These are phyloP conservation scores for Nematolebias whitei DNA, from an alignment of 2,113 vertebrate genomes.

Conservation along the genomic window DNA sequence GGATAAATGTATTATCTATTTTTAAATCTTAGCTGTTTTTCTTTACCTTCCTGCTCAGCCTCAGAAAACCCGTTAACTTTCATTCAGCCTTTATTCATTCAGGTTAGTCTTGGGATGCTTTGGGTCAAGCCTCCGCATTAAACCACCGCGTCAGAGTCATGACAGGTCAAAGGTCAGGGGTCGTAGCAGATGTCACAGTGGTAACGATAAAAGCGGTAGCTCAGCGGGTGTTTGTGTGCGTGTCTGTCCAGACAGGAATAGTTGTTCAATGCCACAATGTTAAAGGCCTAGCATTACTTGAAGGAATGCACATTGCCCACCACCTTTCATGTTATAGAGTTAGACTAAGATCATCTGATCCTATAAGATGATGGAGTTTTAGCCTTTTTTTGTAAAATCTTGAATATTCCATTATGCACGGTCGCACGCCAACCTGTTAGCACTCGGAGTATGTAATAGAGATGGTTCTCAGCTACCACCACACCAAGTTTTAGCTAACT, in stretches of 20 bases:
- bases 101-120: too few relatives aligned
- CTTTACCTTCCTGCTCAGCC: constrained; percentile 6
- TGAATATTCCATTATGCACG: not conserved
- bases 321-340: too few relatives aligned
- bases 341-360: too few relatives aligned
- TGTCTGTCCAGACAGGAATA: constrained; percentile 56
- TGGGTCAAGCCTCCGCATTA: constrained; percentile 40
- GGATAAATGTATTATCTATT: constrained; percentile 11
- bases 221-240: constrained; percentile 20
- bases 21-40: not conserved
- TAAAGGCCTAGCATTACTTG: constrained; percentile 8
- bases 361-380: too few relatives aligned
- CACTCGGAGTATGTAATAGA: too few relatives aligned
- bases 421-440: too few relatives aligned
- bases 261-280: constrained; percentile 55
- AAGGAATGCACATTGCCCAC: too few relatives aligned
- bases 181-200: constrained; percentile 62
- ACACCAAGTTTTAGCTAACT: too few relatives aligned
- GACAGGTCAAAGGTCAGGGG: constrained; percentile 75
- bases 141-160: constrained; percentile 64
- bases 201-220: constrained; percentile 63
- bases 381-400: too few relatives aligned
- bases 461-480: too few relatives aligned
- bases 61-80: constrained; percentile 37
- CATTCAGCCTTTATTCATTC: too few relatives aligned